These are phyloP conservation scores for Drosophila paulistorum DNA, from an alignment of 1,140 invertebrate genomes.

Conservation along the genomic window DNA sequence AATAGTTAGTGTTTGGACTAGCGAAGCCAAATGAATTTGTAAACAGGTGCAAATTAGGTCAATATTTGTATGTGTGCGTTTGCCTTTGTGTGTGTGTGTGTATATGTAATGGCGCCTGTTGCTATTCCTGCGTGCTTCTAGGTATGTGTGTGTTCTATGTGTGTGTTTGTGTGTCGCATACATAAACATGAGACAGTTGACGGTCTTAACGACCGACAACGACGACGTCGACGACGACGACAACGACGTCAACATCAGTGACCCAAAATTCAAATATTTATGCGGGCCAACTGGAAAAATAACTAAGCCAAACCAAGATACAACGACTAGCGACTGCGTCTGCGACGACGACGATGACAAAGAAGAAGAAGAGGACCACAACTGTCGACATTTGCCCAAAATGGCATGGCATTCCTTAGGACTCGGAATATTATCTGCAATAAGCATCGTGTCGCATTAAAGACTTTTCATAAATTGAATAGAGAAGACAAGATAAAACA, in stretches of 20 bases:
- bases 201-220: slow-evolving; percentile 15
- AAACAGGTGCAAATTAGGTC: slow-evolving; percentile 79
- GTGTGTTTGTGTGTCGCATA: slow-evolving; percentile 47
- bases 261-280: slow-evolving; percentile 78
- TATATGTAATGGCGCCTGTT: slow-evolving; percentile 20
- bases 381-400: slow-evolving; percentile 4
- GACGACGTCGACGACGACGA: slow-evolving; percentile 18
- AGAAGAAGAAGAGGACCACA: slow-evolving; percentile 12
- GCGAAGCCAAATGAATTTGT: slow-evolving; percentile 69
- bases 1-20: slow-evolving; percentile 28
- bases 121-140: slow-evolving; percentile 1
- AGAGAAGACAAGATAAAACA: no score
- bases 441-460: background rate
- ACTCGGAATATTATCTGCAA: background rate
- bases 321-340: slow-evolving; percentile 24
- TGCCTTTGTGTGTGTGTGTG: slow-evolving; percentile 19
- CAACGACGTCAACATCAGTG: slow-evolving; percentile 59
- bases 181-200: slow-evolving; percentile 65
- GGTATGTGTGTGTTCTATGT: slow-evolving; percentile 28
- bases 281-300: slow-evolving; percentile 59
- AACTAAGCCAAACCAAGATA: slow-evolving; percentile 16
- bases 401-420: background rate
- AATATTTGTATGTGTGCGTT: slow-evolving; percentile 61
- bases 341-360: no score
- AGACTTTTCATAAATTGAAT: slow-evolving; percentile 3